Evolutionary conservation across 2,888 invertebrate species (phyloP), one percentile per base, ranked within the genome.

Genomic region (Stictocephala bisonia): DNA sequence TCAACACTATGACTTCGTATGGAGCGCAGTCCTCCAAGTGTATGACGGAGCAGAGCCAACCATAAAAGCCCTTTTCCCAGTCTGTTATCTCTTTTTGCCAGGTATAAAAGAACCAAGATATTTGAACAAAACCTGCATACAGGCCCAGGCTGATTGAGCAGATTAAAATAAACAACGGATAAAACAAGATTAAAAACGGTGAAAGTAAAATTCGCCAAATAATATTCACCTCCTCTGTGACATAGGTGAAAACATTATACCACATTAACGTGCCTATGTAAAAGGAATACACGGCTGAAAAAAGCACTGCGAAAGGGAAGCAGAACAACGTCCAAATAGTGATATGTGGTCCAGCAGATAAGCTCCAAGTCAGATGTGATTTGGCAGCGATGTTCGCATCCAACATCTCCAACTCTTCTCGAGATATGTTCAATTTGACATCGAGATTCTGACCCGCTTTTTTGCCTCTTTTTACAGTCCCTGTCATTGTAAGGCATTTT

Each of bases 21-120:
- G 92, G 92, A 78, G 92, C 89, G 81, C 92, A 93, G 80, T 92
- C 90, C 15, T 91, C 89, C 78, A 92, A 84, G 73, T 87, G 87
- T 35, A 92, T 79, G 44, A 87, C 85, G 72, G 89, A 88, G 81
- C 92, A 93, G 18, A 92, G 83, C 91, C 92, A 92, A 4, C 92
- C 92, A 78, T 90, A 93, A 84, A 92, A 92, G 0, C 92, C 92
- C 83, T 93, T 93, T 80, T 93, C 93, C 80, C 90, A 88, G 83
- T 93, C 92, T 72, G 88, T 87, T 1, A 92, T 88, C 83, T 91
- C 91, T 79, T 89, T 89, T 81, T 88, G 86, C 92, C 92, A 93
- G 77, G 88, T 88, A 31, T 87, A 86, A 74, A 88, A 88, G 79
- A 88, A 89, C 82, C 91, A 88, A 0, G 91, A 91, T 13, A 93